A percentile compares a stretch with the other conserved stretches of the same genome.
These are phyloP conservation scores for Calameuta pallipes DNA, from an alignment of 2,888 invertebrate species.

Conservation along the genomic window DNA sequence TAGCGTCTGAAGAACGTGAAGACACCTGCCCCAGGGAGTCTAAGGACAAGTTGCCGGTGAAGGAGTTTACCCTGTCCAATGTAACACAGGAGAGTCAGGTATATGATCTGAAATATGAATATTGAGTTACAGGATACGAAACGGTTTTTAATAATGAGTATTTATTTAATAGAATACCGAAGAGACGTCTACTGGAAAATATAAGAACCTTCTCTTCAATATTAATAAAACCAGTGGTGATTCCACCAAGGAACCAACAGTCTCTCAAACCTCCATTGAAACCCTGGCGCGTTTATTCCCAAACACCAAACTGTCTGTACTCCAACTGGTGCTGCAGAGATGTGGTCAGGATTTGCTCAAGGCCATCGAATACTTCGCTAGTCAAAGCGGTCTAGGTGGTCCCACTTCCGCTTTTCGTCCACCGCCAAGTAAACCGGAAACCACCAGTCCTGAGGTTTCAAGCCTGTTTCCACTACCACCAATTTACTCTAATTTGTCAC, in stretches of 20 bases:
- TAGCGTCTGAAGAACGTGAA: neutral
- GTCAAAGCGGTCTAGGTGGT: conserved; percentile 35
- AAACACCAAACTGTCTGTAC: conserved; percentile 85
- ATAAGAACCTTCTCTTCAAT: conserved; percentile 18
- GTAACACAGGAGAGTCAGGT: neutral
- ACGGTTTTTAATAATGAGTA: neutral
- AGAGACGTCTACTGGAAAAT: conserved; percentile 14
- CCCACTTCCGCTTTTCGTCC: conserved; percentile 37
- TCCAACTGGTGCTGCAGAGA: conserved; percentile 90
- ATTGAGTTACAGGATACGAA: neutral
- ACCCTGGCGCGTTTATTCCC: conserved; percentile 91
- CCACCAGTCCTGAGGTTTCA: conserved; percentile 17
- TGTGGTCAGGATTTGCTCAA: conserved; percentile 92
- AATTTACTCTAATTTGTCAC: conserved; percentile 48
- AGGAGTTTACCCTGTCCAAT: neutral
- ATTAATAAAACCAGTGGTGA: conserved; percentile 21
- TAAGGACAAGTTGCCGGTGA: neutral
- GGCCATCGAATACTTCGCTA: conserved; percentile 85
- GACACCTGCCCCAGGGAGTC: neutral
- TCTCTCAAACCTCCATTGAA: conserved; percentile 82
- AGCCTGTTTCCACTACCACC: conserved; percentile 38
- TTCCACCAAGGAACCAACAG: conserved; percentile 52
- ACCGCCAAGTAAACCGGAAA: conserved; percentile 18
- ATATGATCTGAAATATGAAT: neutral
- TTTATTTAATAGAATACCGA: neutral